Percentiles rank a stretch among this genome's conserved stretches.
These are phyloP conservation scores for Luperina testacea DNA, from an alignment of 2,888 invertebrate genomes.

Conservation along the genomic window DNA sequence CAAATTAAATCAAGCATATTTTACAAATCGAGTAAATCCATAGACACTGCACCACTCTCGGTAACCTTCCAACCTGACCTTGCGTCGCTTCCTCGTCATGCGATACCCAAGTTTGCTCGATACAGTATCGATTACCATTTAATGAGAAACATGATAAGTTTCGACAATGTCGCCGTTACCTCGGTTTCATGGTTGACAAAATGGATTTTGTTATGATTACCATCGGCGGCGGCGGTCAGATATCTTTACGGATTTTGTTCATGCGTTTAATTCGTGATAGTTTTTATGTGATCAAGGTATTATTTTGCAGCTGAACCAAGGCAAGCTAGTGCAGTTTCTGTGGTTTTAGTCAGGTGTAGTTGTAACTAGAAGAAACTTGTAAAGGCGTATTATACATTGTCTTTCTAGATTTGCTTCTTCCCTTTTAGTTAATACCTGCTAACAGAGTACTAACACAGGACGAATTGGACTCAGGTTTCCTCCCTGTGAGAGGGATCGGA, in stretches of 20 bases:
- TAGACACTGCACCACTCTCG: slow-evolving; percentile 31
- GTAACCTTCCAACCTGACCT: slow-evolving; percentile 58
- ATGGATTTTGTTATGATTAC: slow-evolving; percentile 16
- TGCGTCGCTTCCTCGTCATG: slow-evolving; percentile 61
- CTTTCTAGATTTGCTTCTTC: background rate
- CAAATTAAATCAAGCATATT: background rate
- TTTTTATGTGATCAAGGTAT: slow-evolving; percentile 16
- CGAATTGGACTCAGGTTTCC: too few species aligned
- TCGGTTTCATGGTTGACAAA: slow-evolving; percentile 27
- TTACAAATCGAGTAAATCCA: slow-evolving; percentile 3
- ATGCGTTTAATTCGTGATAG: slow-evolving; percentile 1
- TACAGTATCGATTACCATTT: slow-evolving; percentile 65
- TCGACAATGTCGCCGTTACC: slow-evolving; percentile 26
- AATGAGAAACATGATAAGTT: slow-evolving; percentile 43
- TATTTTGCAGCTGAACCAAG: background rate
- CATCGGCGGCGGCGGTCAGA: background rate
- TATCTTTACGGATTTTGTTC: slow-evolving; percentile 13
- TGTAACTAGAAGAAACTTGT: background rate
- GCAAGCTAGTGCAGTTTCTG: background rate
- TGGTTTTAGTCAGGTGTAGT: background rate
- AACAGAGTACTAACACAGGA: background rate
- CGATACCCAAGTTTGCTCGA: slow-evolving; percentile 63
- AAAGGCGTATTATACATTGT: background rate
- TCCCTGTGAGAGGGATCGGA: too few species aligned
- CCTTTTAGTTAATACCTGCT: background rate